Conservation (phyloP, 2,888 invertebrate genomes). For the Synanthedon formicaeformis region DNA sequence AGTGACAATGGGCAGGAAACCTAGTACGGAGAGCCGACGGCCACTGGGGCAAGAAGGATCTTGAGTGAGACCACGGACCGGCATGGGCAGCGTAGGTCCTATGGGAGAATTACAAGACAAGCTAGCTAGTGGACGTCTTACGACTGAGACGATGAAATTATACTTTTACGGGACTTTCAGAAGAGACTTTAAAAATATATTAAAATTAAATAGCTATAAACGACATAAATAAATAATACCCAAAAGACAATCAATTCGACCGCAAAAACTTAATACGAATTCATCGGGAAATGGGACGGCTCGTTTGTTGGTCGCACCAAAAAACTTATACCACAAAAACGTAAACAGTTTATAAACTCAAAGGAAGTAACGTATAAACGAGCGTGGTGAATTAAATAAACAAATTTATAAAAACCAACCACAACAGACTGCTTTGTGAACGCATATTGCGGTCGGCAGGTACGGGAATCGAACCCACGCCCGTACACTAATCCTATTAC, state of each 20-base stretch:
- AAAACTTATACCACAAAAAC: slow-evolving; percentile 55
- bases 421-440: slow-evolving; percentile 45
- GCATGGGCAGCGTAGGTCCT: no score
- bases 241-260: slow-evolving; percentile 8
- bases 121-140: no score
- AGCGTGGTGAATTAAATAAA: slow-evolving; percentile 68
- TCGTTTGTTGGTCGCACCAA: slow-evolving; percentile 8
- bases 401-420: slow-evolving; percentile 56
- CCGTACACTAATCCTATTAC: slow-evolving; percentile 59
- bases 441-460: slow-evolving; percentile 44
- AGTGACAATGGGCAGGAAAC: no score
- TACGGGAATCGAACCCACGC: slow-evolving; percentile 56
- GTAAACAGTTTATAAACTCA: slow-evolving; percentile 52
- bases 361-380: slow-evolving; percentile 65
- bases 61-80: no score
- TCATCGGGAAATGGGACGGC: slow-evolving; percentile 32
- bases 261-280: slow-evolving; percentile 41
- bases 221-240: background rate
- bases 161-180: no score
- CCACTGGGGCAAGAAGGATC: no score
- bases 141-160: no score
- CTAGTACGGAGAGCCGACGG: no score
- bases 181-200: no score
- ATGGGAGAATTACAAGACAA: no score
- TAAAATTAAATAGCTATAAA: background rate